Percentiles rank a stretch among this genome's conserved stretches.
These are phyloP conservation scores for Coccyzus lansbergi DNA, from an alignment of 2,797 vertebrate species.

Conservation along the genomic window DNA sequence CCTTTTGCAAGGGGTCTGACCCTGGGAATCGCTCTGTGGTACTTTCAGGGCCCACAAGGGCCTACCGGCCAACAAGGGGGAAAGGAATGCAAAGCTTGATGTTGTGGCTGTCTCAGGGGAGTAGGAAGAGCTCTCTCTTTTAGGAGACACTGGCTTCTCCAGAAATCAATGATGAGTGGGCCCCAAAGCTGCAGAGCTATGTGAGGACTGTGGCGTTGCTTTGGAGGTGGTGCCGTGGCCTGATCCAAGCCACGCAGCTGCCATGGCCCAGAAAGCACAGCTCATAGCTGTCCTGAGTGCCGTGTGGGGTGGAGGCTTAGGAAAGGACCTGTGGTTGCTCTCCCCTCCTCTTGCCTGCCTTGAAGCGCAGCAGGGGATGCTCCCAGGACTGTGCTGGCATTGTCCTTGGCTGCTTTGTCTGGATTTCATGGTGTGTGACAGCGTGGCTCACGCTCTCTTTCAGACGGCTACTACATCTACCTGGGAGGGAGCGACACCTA, in stretches of 20 bases:
- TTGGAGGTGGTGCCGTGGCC: slow-evolving; percentile 39
- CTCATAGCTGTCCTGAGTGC: rapidly evolving
- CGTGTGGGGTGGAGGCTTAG: not conserved
- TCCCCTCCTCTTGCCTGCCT: not conserved
- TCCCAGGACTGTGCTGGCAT: not conserved
- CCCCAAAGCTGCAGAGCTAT: too few species aligned
- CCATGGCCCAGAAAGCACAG: not conserved
- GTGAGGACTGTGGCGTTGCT: not conserved
- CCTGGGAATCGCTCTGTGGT: not conserved
- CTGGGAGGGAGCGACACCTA: not conserved
- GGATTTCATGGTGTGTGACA: not conserved
- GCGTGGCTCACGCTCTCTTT: not conserved
- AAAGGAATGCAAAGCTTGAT: not conserved
- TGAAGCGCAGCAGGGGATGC: not conserved
- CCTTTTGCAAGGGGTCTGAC: not conserved
- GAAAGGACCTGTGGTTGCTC: not conserved
- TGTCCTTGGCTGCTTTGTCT: not conserved
- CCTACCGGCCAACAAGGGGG: not conserved
- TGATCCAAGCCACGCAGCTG: too few species aligned
- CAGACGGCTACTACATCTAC: slow-evolving; percentile 53
- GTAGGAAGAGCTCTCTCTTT: not conserved
- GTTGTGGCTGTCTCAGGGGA: not conserved
- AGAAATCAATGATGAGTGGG: too few species aligned
- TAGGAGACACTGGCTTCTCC: not conserved
- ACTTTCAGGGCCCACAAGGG: not conserved